Percentiles rank a stretch among this genome's conserved stretches.
Evolutionary conservation across 2,113 vertebrate genomes (phyloP).

Genomic region (Anhinga anhinga): DNA sequence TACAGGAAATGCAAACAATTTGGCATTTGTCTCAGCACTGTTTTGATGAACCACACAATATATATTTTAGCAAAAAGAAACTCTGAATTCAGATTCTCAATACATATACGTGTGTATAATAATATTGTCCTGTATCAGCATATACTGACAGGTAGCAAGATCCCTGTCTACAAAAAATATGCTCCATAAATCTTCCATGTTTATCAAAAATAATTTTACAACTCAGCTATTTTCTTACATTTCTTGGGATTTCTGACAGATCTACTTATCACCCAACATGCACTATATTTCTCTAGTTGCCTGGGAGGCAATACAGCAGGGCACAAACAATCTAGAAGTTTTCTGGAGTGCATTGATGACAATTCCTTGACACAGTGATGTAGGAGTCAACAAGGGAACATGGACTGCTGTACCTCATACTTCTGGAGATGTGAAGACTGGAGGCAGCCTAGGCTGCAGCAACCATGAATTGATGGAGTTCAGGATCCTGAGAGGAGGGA

Average conservation of each 20-base stretch:
- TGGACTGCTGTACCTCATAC: background rate
- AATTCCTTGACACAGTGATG: background rate
- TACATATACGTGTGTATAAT: background rate
- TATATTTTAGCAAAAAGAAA: background rate
- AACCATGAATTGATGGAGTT: background rate
- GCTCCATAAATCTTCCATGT: background rate
- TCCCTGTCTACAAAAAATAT: background rate
- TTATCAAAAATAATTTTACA: background rate
- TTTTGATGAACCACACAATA: background rate
- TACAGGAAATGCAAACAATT: background rate
- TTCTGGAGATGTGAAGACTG: background rate
- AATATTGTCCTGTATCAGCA: background rate
- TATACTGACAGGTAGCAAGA: background rate
- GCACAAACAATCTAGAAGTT: background rate
- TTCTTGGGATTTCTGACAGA: conserved; percentile 10
- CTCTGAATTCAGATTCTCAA: background rate
- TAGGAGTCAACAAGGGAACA: background rate
- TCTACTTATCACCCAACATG: background rate
- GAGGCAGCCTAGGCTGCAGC: background rate
- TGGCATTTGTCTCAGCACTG: background rate
- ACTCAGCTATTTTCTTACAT: background rate
- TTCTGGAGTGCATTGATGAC: background rate
- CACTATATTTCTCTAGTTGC: background rate
- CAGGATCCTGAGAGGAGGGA: background rate
- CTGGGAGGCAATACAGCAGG: background rate